A percentile compares a stretch with the other conserved stretches of the same genome.
These are phyloP conservation scores for Anoura caudifer DNA, from an alignment of 2,113 vertebrate species.

Conservation along the genomic window DNA sequence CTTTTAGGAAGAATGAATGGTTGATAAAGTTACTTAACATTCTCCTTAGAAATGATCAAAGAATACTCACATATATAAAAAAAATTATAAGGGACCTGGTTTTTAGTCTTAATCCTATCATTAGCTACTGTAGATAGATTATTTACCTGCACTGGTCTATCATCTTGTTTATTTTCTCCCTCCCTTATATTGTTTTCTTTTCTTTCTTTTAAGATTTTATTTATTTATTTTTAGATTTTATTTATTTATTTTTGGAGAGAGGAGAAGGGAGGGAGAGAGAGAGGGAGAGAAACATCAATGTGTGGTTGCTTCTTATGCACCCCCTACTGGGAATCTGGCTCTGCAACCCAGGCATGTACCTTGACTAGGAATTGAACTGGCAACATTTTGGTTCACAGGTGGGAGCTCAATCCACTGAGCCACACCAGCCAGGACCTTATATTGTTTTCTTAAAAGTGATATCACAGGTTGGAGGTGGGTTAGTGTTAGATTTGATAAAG, in stretches of 20 bases:
- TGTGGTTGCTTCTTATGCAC: too few species aligned
- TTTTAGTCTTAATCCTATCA: background rate
- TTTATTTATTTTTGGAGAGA: background rate
- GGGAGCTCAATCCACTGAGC: too few species aligned
- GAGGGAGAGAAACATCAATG: too few species aligned
- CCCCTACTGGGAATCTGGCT: too few species aligned
- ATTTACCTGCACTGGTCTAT: background rate
- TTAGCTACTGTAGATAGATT: background rate
- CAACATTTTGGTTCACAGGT: too few species aligned
- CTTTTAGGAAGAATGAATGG: constrained; percentile 4
- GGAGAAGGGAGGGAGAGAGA: background rate
- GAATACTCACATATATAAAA: background rate
- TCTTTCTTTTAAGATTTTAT: too few species aligned
- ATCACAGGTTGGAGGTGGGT: background rate
- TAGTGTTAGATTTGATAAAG: background rate
- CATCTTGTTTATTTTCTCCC: too few species aligned
- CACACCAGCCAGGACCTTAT: background rate
- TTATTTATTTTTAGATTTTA: too few species aligned
- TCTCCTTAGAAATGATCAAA: constrained; percentile 22
- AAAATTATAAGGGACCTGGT: background rate
- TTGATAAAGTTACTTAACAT: background rate
- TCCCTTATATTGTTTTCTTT: background rate
- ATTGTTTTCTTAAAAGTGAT: background rate
- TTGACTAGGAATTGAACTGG: too few species aligned
- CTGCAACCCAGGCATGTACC: too few species aligned